A percentile compares a stretch with the other conserved stretches of the same genome.
These are phyloP conservation scores for Todiramphus chloris DNA, from an alignment of 2,113 vertebrate genomes.

Conservation along the genomic window DNA sequence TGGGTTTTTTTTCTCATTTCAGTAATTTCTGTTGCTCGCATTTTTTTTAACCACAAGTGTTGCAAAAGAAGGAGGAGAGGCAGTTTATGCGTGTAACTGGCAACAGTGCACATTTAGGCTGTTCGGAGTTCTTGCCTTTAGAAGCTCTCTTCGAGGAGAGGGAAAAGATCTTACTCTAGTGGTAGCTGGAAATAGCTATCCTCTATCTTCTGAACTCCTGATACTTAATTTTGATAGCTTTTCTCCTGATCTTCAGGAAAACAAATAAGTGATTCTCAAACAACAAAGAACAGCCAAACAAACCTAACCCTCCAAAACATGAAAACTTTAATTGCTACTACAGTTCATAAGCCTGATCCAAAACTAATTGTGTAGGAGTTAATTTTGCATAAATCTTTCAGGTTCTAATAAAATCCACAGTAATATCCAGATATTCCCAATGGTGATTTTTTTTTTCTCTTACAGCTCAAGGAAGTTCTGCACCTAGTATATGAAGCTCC, in stretches of 20 bases:
- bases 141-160: not conserved
- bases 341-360: not conserved
- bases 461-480: not conserved
- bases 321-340: not conserved
- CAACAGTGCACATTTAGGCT: not conserved
- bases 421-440: not conserved
- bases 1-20: not conserved
- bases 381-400: not conserved
- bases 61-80: not conserved
- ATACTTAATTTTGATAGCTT: not conserved
- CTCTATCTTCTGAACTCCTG: not conserved
- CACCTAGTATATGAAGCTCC: slow-evolving; percentile 17
- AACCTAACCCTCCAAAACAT: not conserved
- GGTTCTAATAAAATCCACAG: not conserved
- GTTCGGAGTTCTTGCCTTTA: not conserved
- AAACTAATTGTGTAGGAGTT: not conserved
- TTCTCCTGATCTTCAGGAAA: not conserved
- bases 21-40: not conserved
- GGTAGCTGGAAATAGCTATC: not conserved
- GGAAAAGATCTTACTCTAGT: not conserved
- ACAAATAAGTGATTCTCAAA: not conserved
- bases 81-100: not conserved
- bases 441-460: not conserved
- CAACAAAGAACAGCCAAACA: not conserved
- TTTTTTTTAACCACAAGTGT: not conserved